Evolutionary conservation across 2,888 invertebrate species (phyloP).

Genomic region (Parnassius mnemosyne): DNA sequence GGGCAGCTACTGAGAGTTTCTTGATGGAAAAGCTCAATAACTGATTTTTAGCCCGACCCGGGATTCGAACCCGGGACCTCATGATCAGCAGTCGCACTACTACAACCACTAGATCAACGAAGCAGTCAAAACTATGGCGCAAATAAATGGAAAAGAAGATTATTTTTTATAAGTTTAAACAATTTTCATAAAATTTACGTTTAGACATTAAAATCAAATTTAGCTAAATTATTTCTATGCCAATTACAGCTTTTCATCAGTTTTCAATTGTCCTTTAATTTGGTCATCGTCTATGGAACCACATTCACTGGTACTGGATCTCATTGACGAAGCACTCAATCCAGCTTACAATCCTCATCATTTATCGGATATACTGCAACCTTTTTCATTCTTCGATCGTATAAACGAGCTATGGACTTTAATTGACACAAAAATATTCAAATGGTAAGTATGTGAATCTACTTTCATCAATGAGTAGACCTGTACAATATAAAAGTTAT

Average conservation of each 20-base stretch:
- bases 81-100: too few relatives aligned
- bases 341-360: constrained; percentile 37
- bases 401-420: constrained; percentile 27
- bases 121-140: too few relatives aligned
- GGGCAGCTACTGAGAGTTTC: too few relatives aligned
- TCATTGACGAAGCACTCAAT: constrained; percentile 40
- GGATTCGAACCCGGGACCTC: too few relatives aligned
- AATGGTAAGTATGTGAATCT: constrained; percentile 30
- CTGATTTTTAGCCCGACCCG: too few relatives aligned
- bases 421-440: constrained; percentile 11
- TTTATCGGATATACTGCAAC: constrained; percentile 9
- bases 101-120: too few relatives aligned
- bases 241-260: constrained; percentile 37
- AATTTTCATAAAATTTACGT: too few relatives aligned
- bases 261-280: constrained; percentile 44
- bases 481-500: too few relatives aligned
- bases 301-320: constrained; percentile 35
- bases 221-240: neutral
- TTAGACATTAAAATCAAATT: too few relatives aligned
- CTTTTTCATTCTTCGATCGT: constrained; percentile 30
- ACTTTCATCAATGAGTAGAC: neutral
- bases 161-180: too few relatives aligned
- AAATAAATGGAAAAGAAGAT: too few relatives aligned
- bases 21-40: too few relatives aligned
- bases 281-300: constrained; percentile 43